A percentile compares a stretch with the other conserved stretches of the same genome.
Conservation (phyloP, 2,113 vertebrate species). For the Nematolebias whitei region DNA sequence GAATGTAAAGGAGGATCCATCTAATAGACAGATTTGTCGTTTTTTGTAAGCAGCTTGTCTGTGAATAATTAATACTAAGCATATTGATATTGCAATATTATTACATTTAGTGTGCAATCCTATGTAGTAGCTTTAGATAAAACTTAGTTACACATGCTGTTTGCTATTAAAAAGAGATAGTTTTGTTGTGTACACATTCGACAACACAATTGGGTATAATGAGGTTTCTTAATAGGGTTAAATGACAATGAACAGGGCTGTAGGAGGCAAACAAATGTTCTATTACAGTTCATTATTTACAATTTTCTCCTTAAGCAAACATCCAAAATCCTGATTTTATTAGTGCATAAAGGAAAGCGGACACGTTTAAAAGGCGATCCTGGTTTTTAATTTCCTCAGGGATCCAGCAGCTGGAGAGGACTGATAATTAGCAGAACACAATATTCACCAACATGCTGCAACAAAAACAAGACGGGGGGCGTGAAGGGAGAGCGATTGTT, state of each 20-base stretch:
- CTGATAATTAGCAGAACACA: too few species aligned
- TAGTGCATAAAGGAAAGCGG: too few species aligned
- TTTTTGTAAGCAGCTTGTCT: too few species aligned
- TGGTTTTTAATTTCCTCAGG: too few species aligned
- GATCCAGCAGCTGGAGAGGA: background rate
- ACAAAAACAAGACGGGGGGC: background rate
- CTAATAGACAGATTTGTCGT: too few species aligned
- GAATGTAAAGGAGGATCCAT: too few species aligned
- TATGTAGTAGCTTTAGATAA: too few species aligned
- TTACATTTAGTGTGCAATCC: too few species aligned
- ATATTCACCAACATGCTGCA: background rate
- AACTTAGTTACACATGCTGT: background rate
- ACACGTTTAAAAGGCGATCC: too few species aligned
- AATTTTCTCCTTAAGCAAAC: slow-evolving; percentile 4
- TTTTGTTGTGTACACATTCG: background rate
- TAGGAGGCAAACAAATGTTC: background rate
- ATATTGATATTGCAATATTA: too few species aligned
- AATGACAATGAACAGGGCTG: background rate
- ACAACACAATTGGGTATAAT: background rate
- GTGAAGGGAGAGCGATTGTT: background rate
- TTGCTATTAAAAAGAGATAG: background rate
- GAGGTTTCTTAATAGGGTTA: slow-evolving; percentile 1
- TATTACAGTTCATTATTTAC: background rate
- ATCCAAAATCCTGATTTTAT: background rate
- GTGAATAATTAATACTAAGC: too few species aligned